Evolutionary conservation across 2,113 vertebrate species (phyloP), one percentile per base, ranked within the genome.

Genomic region (Cygnus buccinator): DNA sequence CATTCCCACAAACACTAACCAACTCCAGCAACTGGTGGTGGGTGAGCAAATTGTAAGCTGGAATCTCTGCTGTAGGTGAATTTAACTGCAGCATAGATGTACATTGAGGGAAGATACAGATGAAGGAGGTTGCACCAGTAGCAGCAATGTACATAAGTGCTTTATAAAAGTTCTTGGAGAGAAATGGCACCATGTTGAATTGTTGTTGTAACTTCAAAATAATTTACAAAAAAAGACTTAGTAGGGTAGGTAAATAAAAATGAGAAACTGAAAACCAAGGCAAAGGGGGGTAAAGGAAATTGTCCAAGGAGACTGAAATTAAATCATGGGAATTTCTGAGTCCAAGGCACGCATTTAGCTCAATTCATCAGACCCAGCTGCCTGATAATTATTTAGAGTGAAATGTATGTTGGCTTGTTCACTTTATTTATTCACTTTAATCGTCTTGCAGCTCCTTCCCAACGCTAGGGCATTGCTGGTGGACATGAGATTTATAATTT

Each of bases 351-450:
- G 25, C 31, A 41, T 20, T 87, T 84, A 89, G 31, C 70, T 93
- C 83, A 16, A 17, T 81, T 90, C n/a, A 2, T 89, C 89, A 92
- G 77, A 52, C 52, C 10, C 41, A 70, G 62, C 46, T 91, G 72
- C 28, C 61, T 76, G 70, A 84, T 84, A 62, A 66, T 92, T 94
- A 94, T 94, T 96, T 95, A 76, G 81, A 95, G 39, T 66, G 86
- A 96, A 89, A 89, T 91, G 28, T 58, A 13, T 79, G 59, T 89
- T 79, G 74, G 22, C 54, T 92, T 68, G 37, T 87, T 94, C 77
- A 66, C 62, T 95, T 90, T 87, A 88, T 80, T 90, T 92, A 82
- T 89, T 87, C 58, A 46, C 77, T 89, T 94, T 84, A 95, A 96
- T 89, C 16, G 82, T 87, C 50, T 84, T 35, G 9, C n/a, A 66